Evolutionary conservation across 2,797 vertebrate genomes (phyloP), one percentile per base, ranked within the genome.

Genomic region (Galaxias olidus): DNA sequence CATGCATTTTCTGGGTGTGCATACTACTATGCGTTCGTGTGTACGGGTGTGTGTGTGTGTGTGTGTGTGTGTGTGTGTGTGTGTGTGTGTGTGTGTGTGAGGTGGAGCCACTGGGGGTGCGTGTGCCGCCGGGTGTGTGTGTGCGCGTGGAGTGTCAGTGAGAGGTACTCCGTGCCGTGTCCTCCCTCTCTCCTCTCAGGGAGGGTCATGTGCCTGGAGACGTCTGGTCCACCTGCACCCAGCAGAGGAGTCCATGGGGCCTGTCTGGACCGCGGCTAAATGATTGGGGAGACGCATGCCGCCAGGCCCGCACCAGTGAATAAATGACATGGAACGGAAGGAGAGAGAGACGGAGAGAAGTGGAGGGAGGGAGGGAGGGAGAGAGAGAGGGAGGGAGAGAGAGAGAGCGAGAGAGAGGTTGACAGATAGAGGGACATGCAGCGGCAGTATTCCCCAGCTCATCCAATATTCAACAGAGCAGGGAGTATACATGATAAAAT

Each of bases 381-480:
- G 47, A 48, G 4, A n/a, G 47, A 48, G 8, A 13, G 47, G 12
- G 47, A 48, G 47, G 4, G 47, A 48, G 4, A 11, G 47, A 48
- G 47, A 11, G 47, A n/a, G 5, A 48, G 47, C 4, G 47, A 48
- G 47, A n/a, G 47, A 8, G 10, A 48, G 47, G 47, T 12, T 11
- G 10, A 48, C 12, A 48, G 47, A 48, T 8, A 11, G 47, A 48
- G 45, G 14, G 45, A n/a, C n/a, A n/a, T n/a, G n/a, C 30, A 2
- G 30, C 30, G 6, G 30, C 30, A 30, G 30, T 2, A 6, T 30
- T 48, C 57, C 17, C 57, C 63, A 63, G 14, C 56, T 54, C 66
- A 77, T 81, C 69, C 74, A 81, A 78, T 78, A 78, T 81, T 81
- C 71, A 81, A 76, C 74, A 77, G 65, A 67, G 73, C 61, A n/a